These are phyloP conservation scores for Reticulitermes lucifugus DNA, from an alignment of 2,888 invertebrate species.

Conservation along the genomic window DNA sequence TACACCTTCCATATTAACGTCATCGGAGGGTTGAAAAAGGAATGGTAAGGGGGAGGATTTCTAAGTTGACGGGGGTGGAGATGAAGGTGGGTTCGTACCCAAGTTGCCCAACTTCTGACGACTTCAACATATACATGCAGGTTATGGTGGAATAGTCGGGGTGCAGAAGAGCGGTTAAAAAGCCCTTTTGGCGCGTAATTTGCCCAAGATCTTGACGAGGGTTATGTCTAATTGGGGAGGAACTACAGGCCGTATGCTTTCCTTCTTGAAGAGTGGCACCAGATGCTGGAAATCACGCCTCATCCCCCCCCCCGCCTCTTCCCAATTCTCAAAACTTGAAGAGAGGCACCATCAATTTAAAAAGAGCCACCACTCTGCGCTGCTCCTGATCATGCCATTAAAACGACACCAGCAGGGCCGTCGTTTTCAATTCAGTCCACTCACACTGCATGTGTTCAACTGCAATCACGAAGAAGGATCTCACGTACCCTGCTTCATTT, in stretches of 20 bases:
- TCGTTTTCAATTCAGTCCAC: not conserved
- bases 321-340: conserved; percentile 40
- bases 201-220: conserved; percentile 20
- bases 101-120: conserved; percentile 23
- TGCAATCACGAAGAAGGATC: too few relatives aligned
- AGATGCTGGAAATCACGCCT: conserved; percentile 45
- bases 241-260: not conserved
- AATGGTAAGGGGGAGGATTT: conserved; percentile 24
- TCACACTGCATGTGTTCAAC: not conserved
- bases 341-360: not conserved
- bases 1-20: conserved; percentile 46
- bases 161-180: conserved; percentile 18
- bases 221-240: conserved; percentile 30
- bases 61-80: conserved; percentile 29
- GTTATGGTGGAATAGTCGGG: not conserved
- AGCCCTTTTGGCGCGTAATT: conserved; percentile 27
- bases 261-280: conserved; percentile 35
- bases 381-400: not conserved
- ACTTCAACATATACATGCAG: conserved; percentile 18
- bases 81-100: conserved; percentile 1
- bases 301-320: not conserved
- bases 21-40: conserved; percentile 40
- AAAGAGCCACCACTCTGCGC: not conserved
- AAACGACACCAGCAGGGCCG: not conserved
- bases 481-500: too few relatives aligned